Evolutionary conservation across 2,888 invertebrate genomes (phyloP).

Genomic region (Agrotis ipsilon): DNA sequence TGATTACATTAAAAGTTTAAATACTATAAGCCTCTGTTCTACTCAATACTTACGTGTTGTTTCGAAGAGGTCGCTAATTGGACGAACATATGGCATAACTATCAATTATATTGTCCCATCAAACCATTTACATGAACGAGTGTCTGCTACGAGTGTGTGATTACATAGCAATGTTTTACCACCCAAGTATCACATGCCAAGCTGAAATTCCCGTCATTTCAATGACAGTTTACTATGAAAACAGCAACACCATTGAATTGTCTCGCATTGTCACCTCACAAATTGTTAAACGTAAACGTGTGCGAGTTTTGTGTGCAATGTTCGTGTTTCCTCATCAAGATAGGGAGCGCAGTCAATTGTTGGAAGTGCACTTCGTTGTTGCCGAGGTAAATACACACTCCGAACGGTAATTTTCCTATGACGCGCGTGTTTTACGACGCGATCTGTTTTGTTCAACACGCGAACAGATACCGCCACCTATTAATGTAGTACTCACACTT

Average conservation of each 20-base stretch:
- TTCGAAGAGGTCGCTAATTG: neutral
- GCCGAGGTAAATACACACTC: conserved; percentile 69
- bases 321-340: conserved; percentile 78
- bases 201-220: conserved; percentile 23
- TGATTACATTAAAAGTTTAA: too few species aligned
- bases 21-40: neutral
- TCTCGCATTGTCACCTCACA: conserved; percentile 61
- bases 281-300: conserved; percentile 56
- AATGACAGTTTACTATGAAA: conserved; percentile 44
- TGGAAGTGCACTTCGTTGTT: conserved; percentile 82
- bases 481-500: conserved; percentile 46
- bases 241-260: conserved; percentile 41
- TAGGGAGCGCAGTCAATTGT: conserved; percentile 78
- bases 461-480: conserved; percentile 49
- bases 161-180: conserved; percentile 9
- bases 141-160: neutral
- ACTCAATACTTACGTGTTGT: neutral
- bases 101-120: conserved; percentile 13
- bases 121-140: conserved; percentile 7
- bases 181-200: conserved; percentile 10
- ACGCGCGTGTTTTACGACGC: conserved; percentile 60
- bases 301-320: conserved; percentile 66
- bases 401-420: conserved; percentile 69
- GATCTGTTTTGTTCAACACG: conserved; percentile 59
- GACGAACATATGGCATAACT: neutral